Percentiles rank a stretch among this genome's conserved stretches.
Evolutionary conservation across 2,888 invertebrate genomes (phyloP).

Genomic region (Brachyopa scutellaris): DNA sequence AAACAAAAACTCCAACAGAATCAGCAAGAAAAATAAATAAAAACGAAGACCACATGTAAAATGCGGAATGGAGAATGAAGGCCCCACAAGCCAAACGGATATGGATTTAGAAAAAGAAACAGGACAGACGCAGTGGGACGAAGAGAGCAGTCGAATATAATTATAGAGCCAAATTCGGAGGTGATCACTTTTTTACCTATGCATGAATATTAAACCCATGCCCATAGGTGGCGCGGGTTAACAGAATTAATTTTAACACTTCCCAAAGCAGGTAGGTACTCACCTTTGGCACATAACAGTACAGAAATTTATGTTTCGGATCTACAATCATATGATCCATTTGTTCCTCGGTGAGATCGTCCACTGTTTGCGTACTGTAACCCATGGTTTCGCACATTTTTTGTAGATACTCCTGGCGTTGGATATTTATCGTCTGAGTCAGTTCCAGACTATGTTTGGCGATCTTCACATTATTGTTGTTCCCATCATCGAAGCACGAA

Average conservation of each 20-base stretch:
- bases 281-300: constrained; percentile 97
- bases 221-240: not conserved
- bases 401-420: constrained; percentile 85
- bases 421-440: constrained; percentile 85
- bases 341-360: constrained; percentile 83
- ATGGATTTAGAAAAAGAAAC: constrained; percentile 38
- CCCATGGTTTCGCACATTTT: constrained; percentile 84
- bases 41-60: constrained; percentile 33
- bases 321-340: constrained; percentile 93
- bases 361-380: constrained; percentile 79
- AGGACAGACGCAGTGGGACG: not conserved
- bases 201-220: not conserved
- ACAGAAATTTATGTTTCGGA: constrained; percentile 91
- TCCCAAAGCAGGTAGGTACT: constrained; percentile 77
- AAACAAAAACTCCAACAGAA: constrained; percentile 24
- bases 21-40: constrained; percentile 21
- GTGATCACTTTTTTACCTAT: constrained; percentile 18
- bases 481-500: constrained; percentile 78
- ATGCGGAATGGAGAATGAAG: no score
- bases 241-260: not conserved
- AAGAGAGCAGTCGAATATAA: not conserved
- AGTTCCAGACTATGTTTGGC: constrained; percentile 84
- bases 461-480: constrained; percentile 81
- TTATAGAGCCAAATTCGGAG: not conserved
- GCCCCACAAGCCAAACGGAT: no score